Evolutionary conservation across 2,113 vertebrate genomes (phyloP).

Genomic region (Rhinichthys klamathensis): DNA sequence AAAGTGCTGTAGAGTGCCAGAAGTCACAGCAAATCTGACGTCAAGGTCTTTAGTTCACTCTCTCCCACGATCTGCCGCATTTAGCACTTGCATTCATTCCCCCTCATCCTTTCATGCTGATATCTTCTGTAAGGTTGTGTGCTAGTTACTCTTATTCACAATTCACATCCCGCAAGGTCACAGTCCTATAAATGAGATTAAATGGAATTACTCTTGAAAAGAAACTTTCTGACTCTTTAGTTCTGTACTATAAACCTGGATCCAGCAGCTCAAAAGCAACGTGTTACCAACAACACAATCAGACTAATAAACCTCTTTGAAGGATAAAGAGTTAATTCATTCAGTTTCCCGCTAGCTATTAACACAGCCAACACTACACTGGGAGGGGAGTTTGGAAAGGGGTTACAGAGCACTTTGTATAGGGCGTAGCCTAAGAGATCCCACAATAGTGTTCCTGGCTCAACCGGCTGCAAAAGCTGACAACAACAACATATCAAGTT

Average conservation of each 20-base stretch:
- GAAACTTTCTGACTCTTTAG: not conserved
- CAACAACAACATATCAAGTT: not conserved
- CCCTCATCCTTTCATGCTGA: not conserved
- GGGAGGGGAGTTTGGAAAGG: not conserved
- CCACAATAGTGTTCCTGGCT: not conserved
- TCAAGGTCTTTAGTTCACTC: not conserved
- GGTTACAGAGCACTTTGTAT: not conserved
- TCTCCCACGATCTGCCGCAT: not conserved
- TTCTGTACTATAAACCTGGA: not conserved
- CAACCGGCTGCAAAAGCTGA: not conserved
- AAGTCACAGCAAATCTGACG: not conserved
- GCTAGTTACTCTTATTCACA: not conserved
- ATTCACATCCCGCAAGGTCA: not conserved
- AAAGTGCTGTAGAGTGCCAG: not conserved
- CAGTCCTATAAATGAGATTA: not conserved
- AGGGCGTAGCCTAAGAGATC: not conserved
- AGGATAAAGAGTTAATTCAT: not conserved
- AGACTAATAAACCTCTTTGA: not conserved
- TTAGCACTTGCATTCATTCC: not conserved
- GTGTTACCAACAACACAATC: not conserved
- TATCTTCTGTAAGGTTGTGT: not conserved
- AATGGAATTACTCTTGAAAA: not conserved
- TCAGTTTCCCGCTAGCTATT: not conserved
- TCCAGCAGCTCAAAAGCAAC: not conserved
- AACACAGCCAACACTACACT: not conserved